Evolutionary conservation across 2,113 vertebrate species (phyloP), one percentile per base, ranked within the genome.

Genomic region (Leuciscus idus): DNA sequence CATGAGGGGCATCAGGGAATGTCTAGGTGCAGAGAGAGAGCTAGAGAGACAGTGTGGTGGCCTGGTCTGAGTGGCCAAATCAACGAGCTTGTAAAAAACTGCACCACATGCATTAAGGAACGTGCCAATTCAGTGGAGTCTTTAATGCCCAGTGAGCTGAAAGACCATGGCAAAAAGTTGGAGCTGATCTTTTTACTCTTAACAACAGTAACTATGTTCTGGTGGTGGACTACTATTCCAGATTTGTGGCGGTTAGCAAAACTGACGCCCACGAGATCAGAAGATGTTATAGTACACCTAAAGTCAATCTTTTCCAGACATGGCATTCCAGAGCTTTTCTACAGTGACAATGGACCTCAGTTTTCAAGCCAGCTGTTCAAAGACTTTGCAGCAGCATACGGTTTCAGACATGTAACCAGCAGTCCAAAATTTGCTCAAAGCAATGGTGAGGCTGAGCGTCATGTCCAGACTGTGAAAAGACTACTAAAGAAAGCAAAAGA

Each of bases 151-250:
- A 36, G 36, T 36, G 36, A 5, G 4, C 36, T 36, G 36, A 36
- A 36, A 36, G 36, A 36, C 36, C 36, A 36, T 36, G 36, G 36
- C 36, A 36, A 5, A 36, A 36, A 36, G 36, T 36, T 36, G 36
- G 36, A 36, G 36, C 36, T 36, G 36, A 36, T 36, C 36, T 36
- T 36, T 36, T 36, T 36, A 36, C 36, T 36, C 36, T 36, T 36
- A 36, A 36, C 36, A 36, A 36, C 36, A 36, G 36, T 36, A 36
- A 36, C 36, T 36, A 36, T 36, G 36, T 36, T 36, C 36, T 36
- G 2, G 57, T 87, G 2, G 70, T 81, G 30, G 75, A 89, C 19
- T 87, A 87, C 26, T 77, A 66, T 50, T 89, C 68, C 11, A 82
- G 81, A 59, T 85, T 78, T 64, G 64, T 81, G 2, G 83, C 80